These are phyloP conservation scores for Pituophis catenifer DNA, from an alignment of 2,113 vertebrate species.

Conservation along the genomic window DNA sequence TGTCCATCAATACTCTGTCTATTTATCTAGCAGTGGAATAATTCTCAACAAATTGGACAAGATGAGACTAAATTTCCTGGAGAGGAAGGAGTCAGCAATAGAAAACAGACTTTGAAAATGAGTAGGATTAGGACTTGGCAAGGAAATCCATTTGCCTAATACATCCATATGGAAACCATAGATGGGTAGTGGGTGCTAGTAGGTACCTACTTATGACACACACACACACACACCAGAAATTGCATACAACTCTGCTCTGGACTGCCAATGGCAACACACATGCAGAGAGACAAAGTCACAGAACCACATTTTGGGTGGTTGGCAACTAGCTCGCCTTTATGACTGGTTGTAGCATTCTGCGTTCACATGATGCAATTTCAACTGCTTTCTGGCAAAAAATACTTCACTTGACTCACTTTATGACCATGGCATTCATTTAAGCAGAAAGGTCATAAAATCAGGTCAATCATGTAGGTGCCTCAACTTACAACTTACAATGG, in stretches of 20 bases:
- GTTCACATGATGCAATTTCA: background rate
- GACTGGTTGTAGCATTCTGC: background rate
- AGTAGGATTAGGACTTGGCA: background rate
- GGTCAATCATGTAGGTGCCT: background rate
- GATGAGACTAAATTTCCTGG: background rate
- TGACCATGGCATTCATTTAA: background rate
- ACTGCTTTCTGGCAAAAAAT: background rate
- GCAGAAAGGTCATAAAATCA: background rate
- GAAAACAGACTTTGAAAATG: background rate
- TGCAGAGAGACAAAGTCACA: background rate
- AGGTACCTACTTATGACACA: background rate
- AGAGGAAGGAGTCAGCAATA: background rate
- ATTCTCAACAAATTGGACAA: background rate
- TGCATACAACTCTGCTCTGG: background rate
- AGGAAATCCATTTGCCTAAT: background rate
- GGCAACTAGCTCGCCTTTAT: background rate
- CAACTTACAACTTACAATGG: background rate
- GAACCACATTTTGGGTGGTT: background rate
- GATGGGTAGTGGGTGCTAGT: background rate
- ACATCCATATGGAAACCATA: background rate
- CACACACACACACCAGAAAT: too few species aligned
- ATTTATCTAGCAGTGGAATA: background rate
- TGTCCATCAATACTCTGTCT: background rate
- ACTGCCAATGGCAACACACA: too few species aligned
- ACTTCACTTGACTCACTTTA: background rate